Percentiles rank a stretch among this genome's conserved stretches.
Conservation (phyloP, 2,113 vertebrate species). For the Anhinga anhinga region DNA sequence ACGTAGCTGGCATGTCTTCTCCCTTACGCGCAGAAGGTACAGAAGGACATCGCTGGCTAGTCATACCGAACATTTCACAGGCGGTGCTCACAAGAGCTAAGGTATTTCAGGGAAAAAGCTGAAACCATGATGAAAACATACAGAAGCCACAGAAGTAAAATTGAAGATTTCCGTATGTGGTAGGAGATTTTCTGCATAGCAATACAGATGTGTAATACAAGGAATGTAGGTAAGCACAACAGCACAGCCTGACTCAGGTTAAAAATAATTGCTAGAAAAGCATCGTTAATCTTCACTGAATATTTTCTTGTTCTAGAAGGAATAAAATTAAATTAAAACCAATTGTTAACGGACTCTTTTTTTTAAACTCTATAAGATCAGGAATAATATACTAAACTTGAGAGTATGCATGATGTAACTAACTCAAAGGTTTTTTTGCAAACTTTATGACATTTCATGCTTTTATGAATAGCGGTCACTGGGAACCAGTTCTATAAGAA, state of each 20-base stretch:
- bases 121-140: not conserved
- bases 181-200: not conserved
- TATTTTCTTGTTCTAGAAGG: not conserved
- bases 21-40: not conserved
- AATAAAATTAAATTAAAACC: not conserved
- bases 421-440: not conserved
- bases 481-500: not conserved
- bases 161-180: not conserved
- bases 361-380: not conserved
- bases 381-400: not conserved
- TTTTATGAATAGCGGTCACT: not conserved
- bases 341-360: not conserved
- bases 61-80: not conserved
- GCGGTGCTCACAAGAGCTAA: not conserved
- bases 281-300: not conserved
- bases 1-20: rapidly evolving
- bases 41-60: not conserved
- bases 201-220: not conserved
- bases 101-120: not conserved
- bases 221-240: not conserved
- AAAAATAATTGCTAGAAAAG: not conserved
- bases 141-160: not conserved
- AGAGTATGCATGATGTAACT: not conserved
- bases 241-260: not conserved
- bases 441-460: not conserved